phyloP scores from a whole-genome alignment of 2,888 invertebrate species.

The Siphonodentalium dalli region DNA sequence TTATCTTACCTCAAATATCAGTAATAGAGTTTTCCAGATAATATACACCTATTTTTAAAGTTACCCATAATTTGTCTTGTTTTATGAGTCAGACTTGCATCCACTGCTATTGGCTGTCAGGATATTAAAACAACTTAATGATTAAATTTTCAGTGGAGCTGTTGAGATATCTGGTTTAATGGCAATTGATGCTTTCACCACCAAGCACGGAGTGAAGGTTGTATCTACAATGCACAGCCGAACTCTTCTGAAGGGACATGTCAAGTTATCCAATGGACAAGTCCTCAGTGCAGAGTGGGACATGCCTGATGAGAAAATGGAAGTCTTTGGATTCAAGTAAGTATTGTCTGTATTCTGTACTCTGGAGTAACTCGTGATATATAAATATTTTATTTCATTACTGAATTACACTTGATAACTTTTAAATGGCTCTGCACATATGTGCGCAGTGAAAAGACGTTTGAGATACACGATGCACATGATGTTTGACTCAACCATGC shows the following conservation, averaged over 20 bases:
- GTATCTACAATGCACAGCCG: slow-evolving; percentile 85
- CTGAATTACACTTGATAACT: neutral
- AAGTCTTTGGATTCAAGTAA: slow-evolving; percentile 78
- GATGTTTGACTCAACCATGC: no score
- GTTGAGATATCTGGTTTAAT: slow-evolving; percentile 85
- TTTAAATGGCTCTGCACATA: no score
- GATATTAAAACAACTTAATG: neutral
- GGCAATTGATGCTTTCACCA: slow-evolving; percentile 82
- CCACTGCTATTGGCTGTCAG: no score
- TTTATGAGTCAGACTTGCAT: no score
- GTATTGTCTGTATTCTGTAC: slow-evolving; percentile 27
- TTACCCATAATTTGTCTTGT: no score
- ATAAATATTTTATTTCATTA: neutral
- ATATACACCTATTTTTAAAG: no score
- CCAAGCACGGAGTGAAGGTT: slow-evolving; percentile 82
- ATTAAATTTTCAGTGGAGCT: slow-evolving; percentile 73
- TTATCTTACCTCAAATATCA: no score
- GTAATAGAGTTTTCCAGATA: no score
- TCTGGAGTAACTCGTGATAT: neutral
- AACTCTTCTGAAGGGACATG: slow-evolving; percentile 78
- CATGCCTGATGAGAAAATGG: slow-evolving; percentile 83
- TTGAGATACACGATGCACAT: no score
- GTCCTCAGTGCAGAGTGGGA: slow-evolving; percentile 78
- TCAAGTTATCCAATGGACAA: slow-evolving; percentile 76
- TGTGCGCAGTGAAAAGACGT: no score